Conservation (phyloP, 1,140 invertebrate species). For the Drosophila novamexicana region DNA sequence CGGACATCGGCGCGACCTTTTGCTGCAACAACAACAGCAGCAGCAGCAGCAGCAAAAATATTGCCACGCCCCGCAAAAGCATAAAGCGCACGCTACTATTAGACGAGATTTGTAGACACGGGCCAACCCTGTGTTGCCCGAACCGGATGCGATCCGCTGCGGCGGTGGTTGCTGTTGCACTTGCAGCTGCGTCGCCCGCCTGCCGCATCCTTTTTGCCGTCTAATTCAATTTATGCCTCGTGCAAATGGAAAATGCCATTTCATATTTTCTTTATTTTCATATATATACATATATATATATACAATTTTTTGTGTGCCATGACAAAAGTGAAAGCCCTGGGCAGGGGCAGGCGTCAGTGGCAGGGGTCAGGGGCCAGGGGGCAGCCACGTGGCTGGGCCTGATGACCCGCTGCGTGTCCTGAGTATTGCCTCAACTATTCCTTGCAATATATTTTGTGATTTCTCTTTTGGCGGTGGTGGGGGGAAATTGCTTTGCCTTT, state of each 20-base stretch:
- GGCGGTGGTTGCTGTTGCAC: conserved; percentile 51
- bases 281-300: neutral
- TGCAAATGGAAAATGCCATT: conserved; percentile 64
- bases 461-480: conserved; percentile 9
- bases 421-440: conserved; percentile 11
- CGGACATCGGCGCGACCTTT: conserved; percentile 16
- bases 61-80: conserved; percentile 33
- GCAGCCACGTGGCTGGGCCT: conserved; percentile 29
- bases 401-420: conserved; percentile 38
- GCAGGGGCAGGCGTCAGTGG: neutral
- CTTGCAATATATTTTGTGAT: conserved; percentile 22
- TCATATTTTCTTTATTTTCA: conserved; percentile 31
- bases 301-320: neutral
- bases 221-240: conserved; percentile 75
- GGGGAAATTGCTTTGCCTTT: conserved; percentile 42
- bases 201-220: conserved; percentile 21
- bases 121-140: neutral
- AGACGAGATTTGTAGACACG: conserved; percentile 13
- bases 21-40: neutral
- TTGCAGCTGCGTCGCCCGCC: conserved; percentile 58
- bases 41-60: neutral
- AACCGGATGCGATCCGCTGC: neutral
- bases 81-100: conserved; percentile 10
- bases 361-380: too few species aligned
- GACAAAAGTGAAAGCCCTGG: conserved; percentile 17